Percentiles rank a stretch among this genome's conserved stretches.
phyloP scores from a whole-genome alignment of 2,888 invertebrate species.

The Timema podura region DNA sequence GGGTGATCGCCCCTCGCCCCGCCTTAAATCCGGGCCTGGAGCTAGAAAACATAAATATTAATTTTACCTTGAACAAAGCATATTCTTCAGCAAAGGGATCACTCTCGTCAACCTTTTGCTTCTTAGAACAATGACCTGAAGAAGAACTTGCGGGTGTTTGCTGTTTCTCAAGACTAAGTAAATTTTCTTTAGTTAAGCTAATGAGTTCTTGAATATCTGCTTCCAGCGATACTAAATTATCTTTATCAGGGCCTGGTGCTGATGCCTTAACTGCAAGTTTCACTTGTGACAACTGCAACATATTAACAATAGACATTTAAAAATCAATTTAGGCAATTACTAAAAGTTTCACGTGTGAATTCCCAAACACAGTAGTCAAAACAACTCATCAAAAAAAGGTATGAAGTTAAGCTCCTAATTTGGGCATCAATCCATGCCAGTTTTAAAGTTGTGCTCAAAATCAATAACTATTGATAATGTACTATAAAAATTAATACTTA shows the following conservation, averaged over 20 bases:
- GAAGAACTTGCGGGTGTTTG: conserved; percentile 27
- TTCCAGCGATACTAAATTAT: conserved; percentile 57
- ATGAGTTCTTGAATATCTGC: conserved; percentile 64
- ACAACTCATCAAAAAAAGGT: too few relatives aligned
- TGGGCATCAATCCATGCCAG: too few relatives aligned
- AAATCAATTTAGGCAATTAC: too few relatives aligned
- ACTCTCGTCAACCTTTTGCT: conserved; percentile 36
- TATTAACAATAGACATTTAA: too few relatives aligned
- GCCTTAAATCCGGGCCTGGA: not conserved
- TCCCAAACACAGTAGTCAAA: too few relatives aligned
- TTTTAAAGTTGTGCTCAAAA: too few relatives aligned
- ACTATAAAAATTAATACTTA: too few relatives aligned
- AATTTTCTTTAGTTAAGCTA: conserved; percentile 60
- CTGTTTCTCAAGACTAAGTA: conserved; percentile 41
- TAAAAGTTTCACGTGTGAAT: too few relatives aligned
- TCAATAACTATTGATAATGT: too few relatives aligned
- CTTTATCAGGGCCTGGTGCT: conserved; percentile 49
- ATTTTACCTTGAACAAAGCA: conserved; percentile 61
- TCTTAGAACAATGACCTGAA: conserved; percentile 35
- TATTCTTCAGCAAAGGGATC: conserved; percentile 54
- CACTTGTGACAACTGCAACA: conserved; percentile 57
- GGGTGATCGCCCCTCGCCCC: not conserved
- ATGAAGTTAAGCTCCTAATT: too few relatives aligned
- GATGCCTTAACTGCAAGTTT: conserved; percentile 53
- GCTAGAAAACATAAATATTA: conserved; percentile 17